Percentiles rank a stretch among this genome's conserved stretches.
Conservation (phyloP, 2,113 vertebrate species). For the Aphelocoma coerulescens region DNA sequence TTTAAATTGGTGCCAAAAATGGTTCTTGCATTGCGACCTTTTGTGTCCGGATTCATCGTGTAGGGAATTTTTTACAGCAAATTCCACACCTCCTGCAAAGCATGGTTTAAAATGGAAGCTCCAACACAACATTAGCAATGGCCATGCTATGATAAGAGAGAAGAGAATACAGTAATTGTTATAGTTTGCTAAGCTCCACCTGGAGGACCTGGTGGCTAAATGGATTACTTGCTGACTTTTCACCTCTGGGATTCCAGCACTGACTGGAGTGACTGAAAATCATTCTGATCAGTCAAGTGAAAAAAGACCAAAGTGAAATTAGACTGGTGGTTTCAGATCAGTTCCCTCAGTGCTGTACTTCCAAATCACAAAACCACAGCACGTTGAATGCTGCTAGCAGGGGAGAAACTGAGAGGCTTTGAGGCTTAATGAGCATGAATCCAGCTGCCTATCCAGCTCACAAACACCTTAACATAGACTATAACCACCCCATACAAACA, state of each 20-base stretch:
- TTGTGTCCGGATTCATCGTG: neutral
- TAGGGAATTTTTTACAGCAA: conserved; percentile 25
- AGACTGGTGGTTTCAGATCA: conserved; percentile 58
- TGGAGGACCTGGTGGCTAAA: conserved; percentile 65
- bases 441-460: conserved; percentile 12
- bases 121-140: conserved; percentile 2
- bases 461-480: neutral
- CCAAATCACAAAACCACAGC: conserved; percentile 62
- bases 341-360: conserved; percentile 38
- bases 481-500: neutral
- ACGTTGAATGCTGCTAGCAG: conserved; percentile 21
- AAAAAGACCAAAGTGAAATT: conserved; percentile 67
- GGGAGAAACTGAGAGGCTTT: neutral
- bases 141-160: neutral
- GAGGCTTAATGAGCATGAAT: conserved; percentile 34
- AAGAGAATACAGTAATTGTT: conserved; percentile 40
- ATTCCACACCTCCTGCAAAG: conserved; percentile 42
- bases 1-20: neutral
- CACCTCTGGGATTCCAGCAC: conserved; percentile 65
- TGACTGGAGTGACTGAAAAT: conserved; percentile 71
- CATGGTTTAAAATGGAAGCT: conserved; percentile 12
- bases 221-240: conserved; percentile 68
- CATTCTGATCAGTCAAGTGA: conserved; percentile 74
- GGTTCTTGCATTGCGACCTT: neutral
- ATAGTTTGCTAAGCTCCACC: conserved; percentile 49